Percentiles rank a stretch among this genome's conserved stretches.
Evolutionary conservation across 30 jellyfish, hydroid and myxozoan genomes (phyloP).

Genomic region (Sanderia malayensis): DNA sequence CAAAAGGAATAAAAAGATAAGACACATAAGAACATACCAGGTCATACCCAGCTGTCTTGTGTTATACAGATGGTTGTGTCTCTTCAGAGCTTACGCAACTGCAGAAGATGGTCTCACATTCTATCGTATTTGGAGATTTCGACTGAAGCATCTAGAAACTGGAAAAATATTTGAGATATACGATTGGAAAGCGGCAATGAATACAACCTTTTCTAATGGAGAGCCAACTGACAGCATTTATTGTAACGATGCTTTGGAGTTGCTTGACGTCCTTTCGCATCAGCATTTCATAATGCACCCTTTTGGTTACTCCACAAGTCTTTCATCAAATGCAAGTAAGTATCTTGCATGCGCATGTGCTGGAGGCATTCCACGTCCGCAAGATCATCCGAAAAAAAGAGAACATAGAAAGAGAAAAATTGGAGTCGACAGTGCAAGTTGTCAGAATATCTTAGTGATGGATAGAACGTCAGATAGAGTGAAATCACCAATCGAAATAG

Average conservation of each 20-base stretch:
- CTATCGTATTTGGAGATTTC: slow-evolving; percentile 95
- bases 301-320: slow-evolving; percentile 68
- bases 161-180: slow-evolving; percentile 94
- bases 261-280: slow-evolving; percentile 77
- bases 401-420: slow-evolving; percentile 16
- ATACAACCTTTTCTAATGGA: slow-evolving; percentile 88
- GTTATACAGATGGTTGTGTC: slow-evolving; percentile 92
- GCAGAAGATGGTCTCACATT: slow-evolving; percentile 97
- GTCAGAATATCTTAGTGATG: neutral
- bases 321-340: slow-evolving; percentile 17
- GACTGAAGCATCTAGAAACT: slow-evolving; percentile 81
- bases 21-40: slow-evolving; percentile 95
- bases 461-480: neutral
- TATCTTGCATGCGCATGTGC: slow-evolving; percentile 83
- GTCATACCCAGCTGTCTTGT: slow-evolving; percentile 97
- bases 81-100: slow-evolving; percentile 73
- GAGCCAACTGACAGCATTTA: slow-evolving; percentile 56
- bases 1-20: slow-evolving; percentile 40
- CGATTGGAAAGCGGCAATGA: slow-evolving; percentile 99
- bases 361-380: slow-evolving; percentile 67
- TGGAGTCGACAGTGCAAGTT: slow-evolving; percentile 13
- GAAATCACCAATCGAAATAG: slow-evolving; percentile 14
- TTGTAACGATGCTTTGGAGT: slow-evolving; percentile 84
- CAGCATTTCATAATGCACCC: slow-evolving; percentile 99
- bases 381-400: neutral